Percentiles rank a stretch among this genome's conserved stretches.
phyloP scores from a whole-genome alignment of 2,113 vertebrate genomes.

The Amblyopsis rosae region DNA sequence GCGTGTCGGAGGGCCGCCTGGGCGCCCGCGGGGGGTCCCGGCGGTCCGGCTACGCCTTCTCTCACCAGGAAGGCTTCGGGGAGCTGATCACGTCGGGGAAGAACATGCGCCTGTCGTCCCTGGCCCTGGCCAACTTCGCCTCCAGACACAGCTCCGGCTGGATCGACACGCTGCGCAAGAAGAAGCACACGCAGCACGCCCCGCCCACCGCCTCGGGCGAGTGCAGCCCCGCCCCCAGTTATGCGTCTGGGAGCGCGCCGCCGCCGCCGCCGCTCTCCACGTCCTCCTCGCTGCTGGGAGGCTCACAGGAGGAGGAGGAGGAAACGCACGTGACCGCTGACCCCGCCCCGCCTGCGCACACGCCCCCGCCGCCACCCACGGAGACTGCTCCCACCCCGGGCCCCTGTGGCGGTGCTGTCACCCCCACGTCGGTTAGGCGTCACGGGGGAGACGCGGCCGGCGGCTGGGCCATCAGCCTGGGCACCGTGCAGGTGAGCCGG shows the following conservation, averaged over 20 bases:
- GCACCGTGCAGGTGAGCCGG: slow-evolving; percentile 67
- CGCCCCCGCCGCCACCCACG: slow-evolving; percentile 16
- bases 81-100: slow-evolving; percentile 95
- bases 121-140: slow-evolving; percentile 82
- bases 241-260: slow-evolving; percentile 42
- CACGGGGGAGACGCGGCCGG: slow-evolving; percentile 54
- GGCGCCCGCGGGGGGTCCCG: slow-evolving; percentile 75
- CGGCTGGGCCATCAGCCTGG: slow-evolving; percentile 63
- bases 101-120: slow-evolving; percentile 91
- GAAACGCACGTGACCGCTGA: slow-evolving; percentile 11
- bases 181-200: slow-evolving; percentile 72
- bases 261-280: slow-evolving; percentile 63
- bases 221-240: slow-evolving; percentile 62
- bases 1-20: slow-evolving; percentile 68
- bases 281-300: slow-evolving; percentile 66
- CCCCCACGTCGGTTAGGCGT: slow-evolving; percentile 22
- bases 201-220: slow-evolving; percentile 57
- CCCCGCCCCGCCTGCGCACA: slow-evolving; percentile 6
- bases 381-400: slow-evolving; percentile 34
- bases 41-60: slow-evolving; percentile 91
- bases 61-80: slow-evolving; percentile 93
- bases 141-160: slow-evolving; percentile 84
- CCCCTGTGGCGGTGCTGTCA: slow-evolving; percentile 3
- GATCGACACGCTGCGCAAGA: slow-evolving; percentile 90
- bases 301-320: slow-evolving; percentile 67